Percentiles rank a stretch among this genome's conserved stretches.
Evolutionary conservation across 2,888 invertebrate species (phyloP).

Genomic region (Caradrina clavipalpis): DNA sequence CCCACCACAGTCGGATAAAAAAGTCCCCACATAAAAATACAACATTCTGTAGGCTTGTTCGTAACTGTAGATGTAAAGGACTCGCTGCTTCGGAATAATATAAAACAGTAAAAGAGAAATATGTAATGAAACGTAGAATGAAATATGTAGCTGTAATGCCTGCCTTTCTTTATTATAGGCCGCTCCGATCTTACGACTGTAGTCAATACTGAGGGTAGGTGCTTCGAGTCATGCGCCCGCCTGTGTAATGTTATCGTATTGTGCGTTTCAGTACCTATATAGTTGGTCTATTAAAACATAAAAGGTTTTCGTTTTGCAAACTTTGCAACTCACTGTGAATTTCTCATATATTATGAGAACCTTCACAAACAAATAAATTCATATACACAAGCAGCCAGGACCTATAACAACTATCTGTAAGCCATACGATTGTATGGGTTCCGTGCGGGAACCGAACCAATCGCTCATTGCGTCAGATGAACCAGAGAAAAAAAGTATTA

Average conservation of each 20-base stretch:
- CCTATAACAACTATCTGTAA: too few species aligned
- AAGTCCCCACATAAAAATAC: constrained; percentile 10
- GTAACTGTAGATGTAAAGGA: constrained; percentile 34
- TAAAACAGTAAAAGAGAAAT: constrained; percentile 51
- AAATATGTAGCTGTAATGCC: constrained; percentile 33
- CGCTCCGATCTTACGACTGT: neutral
- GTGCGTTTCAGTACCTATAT: neutral
- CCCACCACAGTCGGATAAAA: neutral
- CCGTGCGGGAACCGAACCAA: too few species aligned
- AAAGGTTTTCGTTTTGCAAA: too few species aligned
- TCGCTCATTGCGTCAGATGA: too few species aligned
- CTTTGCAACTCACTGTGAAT: too few species aligned
- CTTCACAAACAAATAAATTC: too few species aligned
- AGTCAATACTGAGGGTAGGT: neutral
- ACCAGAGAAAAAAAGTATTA: too few species aligned
- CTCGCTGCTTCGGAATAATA: constrained; percentile 27
- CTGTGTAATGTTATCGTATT: neutral
- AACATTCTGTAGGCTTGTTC: constrained; percentile 8
- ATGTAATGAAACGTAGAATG: constrained; percentile 43
- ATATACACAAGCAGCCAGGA: too few species aligned
- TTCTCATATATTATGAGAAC: too few species aligned
- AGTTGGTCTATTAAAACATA: too few species aligned
- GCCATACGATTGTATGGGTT: too few species aligned
- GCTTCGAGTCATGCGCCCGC: neutral
- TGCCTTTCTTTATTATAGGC: constrained; percentile 34